Evolutionary conservation across 37 sponge, comb jelly and placozoan genomes (phyloP).

Genomic region (Amphimedon queenslandica): DNA sequence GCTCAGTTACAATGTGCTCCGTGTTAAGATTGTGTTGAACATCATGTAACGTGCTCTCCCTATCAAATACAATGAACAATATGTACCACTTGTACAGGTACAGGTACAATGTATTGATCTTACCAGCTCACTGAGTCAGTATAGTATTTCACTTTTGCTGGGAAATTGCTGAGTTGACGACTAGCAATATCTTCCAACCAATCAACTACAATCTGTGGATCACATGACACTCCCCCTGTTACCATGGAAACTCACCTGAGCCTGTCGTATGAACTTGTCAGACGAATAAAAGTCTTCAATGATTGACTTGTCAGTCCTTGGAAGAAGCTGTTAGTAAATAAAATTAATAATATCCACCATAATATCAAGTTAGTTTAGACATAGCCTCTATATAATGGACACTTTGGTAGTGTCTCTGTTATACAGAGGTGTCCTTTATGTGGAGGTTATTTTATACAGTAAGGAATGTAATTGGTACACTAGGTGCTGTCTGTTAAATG

Average conservation of each 20-base stretch:
- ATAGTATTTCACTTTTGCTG: slow-evolving; percentile 56
- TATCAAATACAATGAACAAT: neutral
- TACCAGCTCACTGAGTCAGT: slow-evolving; percentile 58
- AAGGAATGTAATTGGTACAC: no score
- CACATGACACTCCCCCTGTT: no score
- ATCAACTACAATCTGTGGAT: slow-evolving; percentile 72
- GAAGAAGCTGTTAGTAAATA: slow-evolving; percentile 1
- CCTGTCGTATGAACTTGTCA: slow-evolving; percentile 47
- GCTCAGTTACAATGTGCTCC: slow-evolving; percentile 30
- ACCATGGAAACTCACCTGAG: slow-evolving; percentile 68
- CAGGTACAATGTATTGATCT: no score
- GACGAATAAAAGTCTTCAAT: slow-evolving; percentile 30
- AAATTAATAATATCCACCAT: neutral
- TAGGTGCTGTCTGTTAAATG: no score
- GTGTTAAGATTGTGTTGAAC: slow-evolving; percentile 16
- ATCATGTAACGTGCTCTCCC: slow-evolving; percentile 72
- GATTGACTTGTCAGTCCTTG: slow-evolving; percentile 30
- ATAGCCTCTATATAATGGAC: no score
- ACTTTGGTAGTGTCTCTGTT: no score
- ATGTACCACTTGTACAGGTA: neutral
- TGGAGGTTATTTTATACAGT: no score
- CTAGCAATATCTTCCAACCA: slow-evolving; percentile 88
- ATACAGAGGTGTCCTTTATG: no score
- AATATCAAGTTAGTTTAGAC: neutral
- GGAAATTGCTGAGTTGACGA: slow-evolving; percentile 38